Conservation (phyloP, 2,113 vertebrate species). For the Podiceps cristatus region DNA sequence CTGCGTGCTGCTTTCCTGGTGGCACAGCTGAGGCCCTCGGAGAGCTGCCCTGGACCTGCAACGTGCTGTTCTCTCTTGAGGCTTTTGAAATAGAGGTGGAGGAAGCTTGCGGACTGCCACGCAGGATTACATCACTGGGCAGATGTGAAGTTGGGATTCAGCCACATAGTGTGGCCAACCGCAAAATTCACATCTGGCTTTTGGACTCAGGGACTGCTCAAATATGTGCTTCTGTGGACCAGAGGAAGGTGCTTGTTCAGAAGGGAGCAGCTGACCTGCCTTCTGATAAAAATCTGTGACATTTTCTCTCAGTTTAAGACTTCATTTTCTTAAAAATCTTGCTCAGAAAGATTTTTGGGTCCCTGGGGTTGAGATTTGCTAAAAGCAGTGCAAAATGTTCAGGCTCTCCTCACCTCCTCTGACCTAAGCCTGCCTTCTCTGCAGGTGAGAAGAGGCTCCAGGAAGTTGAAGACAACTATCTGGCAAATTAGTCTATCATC, state of each 20-base stretch:
- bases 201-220: background rate
- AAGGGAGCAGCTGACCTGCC: background rate
- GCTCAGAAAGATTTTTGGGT: background rate
- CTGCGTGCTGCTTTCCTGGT: background rate
- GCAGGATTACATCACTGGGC: background rate
- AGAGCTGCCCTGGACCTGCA: background rate
- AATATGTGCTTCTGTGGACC: background rate
- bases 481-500: background rate
- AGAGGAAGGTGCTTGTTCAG: background rate
- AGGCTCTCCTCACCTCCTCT: background rate
- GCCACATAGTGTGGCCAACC: accelerated
- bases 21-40: background rate
- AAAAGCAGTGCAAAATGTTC: background rate
- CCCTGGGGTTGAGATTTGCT: background rate
- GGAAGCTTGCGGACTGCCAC: background rate
- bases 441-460: background rate
- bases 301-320: background rate
- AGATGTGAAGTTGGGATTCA: background rate
- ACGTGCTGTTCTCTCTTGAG: background rate
- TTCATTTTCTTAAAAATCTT: background rate
- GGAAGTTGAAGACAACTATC: background rate
- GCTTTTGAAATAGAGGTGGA: background rate
- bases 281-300: background rate
- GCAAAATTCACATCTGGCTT: background rate
- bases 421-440: background rate